Base-by-base conservation (phyloP, 2,888 invertebrate genomes). In the Ormyrus labotus region DNA sequence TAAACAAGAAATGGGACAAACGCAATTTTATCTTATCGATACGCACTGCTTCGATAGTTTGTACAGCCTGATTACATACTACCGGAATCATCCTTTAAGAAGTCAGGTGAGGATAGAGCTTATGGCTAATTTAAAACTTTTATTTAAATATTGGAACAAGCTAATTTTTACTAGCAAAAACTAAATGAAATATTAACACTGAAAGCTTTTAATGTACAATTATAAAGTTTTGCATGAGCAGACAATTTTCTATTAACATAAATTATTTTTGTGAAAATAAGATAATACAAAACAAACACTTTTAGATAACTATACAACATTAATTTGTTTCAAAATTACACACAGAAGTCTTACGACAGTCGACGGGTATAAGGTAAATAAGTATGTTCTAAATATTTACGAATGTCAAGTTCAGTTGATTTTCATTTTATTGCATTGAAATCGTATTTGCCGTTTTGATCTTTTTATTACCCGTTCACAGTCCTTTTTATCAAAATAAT, bases 1-100 rank as follows among this genome's bases (percentile, higher is more conserved):
- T 71, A 96, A 96, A 87, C 97, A 97, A 88, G 97, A 97, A 82
- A 94, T 95, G 86, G 98, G 98, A 6, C 93, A 96, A 84, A 96
- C 96, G 0, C 97, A 96, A 90, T 99, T 96, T 91, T 98, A 96
- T 91, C 92, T 99, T 74, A 96, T 97, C 63, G 98, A 98, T 83
- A 94, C 95, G 5, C 94, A 95, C 80, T 95, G 95, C 84, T 99
- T 98, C 89, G 98, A 98, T 89, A 98, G 97, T 87, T 92, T 99
- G 5, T 98, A 98, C 89, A 96, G 95, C 87, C 92, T 99, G 71
- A 97, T 99, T 81, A 96, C 96, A 51, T 95, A 98, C 91, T 99
- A 99, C 91, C 94, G 97, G 74, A 94, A 94, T 83, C 94, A 96
- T 91, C 96, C 98, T 75, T 91, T 99, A 69, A 93, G 97, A 55